A percentile compares a stretch with the other conserved stretches of the same genome.
Conservation (phyloP, 2,888 invertebrate genomes). For the Agriopis leucophaearia region DNA sequence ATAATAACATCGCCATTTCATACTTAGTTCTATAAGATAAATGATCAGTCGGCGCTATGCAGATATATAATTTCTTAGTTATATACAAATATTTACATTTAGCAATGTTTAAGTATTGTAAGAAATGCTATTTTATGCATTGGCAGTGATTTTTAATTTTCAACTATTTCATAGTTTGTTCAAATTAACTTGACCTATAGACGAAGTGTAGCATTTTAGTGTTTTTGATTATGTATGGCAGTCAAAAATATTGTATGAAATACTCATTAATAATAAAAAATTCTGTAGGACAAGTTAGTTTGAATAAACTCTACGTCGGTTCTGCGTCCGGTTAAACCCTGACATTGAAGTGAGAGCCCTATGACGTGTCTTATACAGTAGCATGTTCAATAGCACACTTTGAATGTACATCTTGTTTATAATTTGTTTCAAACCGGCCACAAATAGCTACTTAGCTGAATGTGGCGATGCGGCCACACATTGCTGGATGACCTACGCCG, state of each 20-base stretch:
- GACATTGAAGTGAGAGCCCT: not conserved
- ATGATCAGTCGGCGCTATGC: conserved; percentile 30
- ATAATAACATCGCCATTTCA: conserved; percentile 18
- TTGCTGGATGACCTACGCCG: no score
- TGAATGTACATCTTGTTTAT: not conserved
- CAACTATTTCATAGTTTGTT: not conserved
- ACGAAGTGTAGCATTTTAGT: no score
- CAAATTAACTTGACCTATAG: not conserved
- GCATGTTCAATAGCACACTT: not conserved
- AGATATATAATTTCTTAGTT: conserved; percentile 10
- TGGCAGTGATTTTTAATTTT: conserved; percentile 8
- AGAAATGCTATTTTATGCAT: conserved; percentile 8
- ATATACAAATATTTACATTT: conserved; percentile 17
- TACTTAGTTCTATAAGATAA: conserved; percentile 22
- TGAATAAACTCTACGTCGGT: not conserved
- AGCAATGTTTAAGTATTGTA: conserved; percentile 2
- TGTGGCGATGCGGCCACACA: no score
- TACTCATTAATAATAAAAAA: no score
- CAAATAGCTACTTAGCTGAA: no score
- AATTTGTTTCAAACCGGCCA: no score
- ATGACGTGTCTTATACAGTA: not conserved
- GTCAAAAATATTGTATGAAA: no score
- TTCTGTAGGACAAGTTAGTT: not conserved
- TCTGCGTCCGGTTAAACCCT: not conserved
- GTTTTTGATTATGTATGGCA: no score